phyloP scores from a whole-genome alignment of 2,888 invertebrate genomes.

The Lysandra bellargus region DNA sequence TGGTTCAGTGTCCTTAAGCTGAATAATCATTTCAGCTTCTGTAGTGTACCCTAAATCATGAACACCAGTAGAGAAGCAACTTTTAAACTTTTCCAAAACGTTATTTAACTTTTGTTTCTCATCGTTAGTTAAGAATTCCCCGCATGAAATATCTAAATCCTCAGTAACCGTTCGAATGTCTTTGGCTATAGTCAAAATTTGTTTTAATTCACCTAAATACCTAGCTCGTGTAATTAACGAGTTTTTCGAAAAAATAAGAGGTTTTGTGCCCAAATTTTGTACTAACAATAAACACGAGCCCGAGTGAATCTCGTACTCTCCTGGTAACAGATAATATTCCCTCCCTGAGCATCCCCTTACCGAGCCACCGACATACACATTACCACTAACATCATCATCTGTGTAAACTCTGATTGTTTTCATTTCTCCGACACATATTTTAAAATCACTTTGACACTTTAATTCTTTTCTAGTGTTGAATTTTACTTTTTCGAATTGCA shows the following conservation, averaged over 20 bases:
- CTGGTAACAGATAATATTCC: no score
- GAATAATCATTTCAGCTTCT: no score
- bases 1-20: no score
- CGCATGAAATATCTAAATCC: neutral
- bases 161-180: neutral
- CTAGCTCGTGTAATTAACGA: neutral
- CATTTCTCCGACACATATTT: constrained; percentile 13
- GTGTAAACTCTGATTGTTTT: constrained; percentile 6
- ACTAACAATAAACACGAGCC: no score
- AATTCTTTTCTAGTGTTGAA: neutral
- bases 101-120: neutral
- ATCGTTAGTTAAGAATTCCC: neutral
- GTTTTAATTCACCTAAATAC: neutral
- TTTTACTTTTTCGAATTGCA: constrained; percentile 29
- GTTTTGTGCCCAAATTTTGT: no score
- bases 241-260: no score
- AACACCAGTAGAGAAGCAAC: no score
- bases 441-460: neutral
- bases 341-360: constrained; percentile 5
- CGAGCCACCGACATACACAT: constrained; percentile 25
- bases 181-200: neutral
- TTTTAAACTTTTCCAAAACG: neutral
- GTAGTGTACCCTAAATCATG: no score
- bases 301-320: no score
- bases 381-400: neutral